Conservation (phyloP, 2,113 vertebrate genomes). For the Pangasianodon gigas region DNA sequence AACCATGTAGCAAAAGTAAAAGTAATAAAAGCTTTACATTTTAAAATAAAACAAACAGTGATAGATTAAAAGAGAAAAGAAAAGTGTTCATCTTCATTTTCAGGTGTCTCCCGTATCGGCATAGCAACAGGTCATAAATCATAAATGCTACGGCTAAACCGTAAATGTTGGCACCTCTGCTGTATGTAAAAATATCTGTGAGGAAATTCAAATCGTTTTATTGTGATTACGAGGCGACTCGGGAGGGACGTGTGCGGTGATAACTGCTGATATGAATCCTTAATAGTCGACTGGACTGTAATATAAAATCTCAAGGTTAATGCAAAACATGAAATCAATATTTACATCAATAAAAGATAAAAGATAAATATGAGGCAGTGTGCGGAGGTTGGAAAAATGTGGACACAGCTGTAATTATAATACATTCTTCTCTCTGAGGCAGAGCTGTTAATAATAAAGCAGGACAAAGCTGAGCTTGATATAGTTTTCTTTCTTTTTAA, state of each 20-base stretch:
- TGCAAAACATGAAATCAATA: not conserved
- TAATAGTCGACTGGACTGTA: not conserved
- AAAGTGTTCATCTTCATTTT: not conserved
- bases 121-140: not conserved
- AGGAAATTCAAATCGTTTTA: not conserved
- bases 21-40: not conserved
- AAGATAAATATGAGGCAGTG: not conserved
- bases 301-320: not conserved
- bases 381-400: not conserved
- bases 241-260: not conserved
- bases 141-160: not conserved
- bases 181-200: not conserved
- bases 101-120: not conserved
- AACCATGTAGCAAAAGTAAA: not conserved
- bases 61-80: not conserved
- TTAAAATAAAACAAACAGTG: not conserved
- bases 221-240: not conserved
- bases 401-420: not conserved
- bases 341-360: not conserved
- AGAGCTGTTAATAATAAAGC: not conserved
- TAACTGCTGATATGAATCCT: not conserved
- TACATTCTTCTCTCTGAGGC: not conserved
- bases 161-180: not conserved
- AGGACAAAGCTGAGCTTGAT: not conserved
- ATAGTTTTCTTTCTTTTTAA: too few relatives aligned